A percentile compares a stretch with the other conserved stretches of the same genome.
These are phyloP conservation scores for Pyrgilauda ruficollis DNA, from an alignment of 2,113 vertebrate genomes.

Conservation along the genomic window DNA sequence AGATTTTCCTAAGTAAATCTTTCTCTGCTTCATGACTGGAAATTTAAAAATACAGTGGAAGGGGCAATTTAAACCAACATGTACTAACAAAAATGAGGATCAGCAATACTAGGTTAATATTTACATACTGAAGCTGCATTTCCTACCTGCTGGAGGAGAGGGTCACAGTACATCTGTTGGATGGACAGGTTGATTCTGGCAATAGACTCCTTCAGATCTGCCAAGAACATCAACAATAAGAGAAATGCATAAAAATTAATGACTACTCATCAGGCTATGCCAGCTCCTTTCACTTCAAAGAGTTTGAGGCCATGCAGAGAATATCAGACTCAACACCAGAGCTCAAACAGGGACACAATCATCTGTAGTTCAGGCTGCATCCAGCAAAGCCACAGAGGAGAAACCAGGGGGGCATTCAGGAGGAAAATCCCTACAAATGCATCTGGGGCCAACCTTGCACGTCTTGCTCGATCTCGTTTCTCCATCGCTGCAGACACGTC, in stretches of 20 bases:
- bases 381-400: not conserved
- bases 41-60: not conserved
- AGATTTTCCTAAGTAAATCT: not conserved
- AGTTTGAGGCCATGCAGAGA: not conserved
- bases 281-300: not conserved
- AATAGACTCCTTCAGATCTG: conserved; percentile 89
- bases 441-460: conserved; percentile 77
- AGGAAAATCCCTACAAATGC: not conserved
- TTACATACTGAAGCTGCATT: not conserved
- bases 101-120: not conserved
- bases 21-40: not conserved
- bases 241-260: not conserved
- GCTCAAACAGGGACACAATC: not conserved
- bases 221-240: not conserved
- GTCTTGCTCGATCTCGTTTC: conserved; percentile 86
- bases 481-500: conserved; percentile 90
- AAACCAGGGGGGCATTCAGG: not conserved
- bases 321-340: not conserved
- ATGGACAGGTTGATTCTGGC: conserved; percentile 75
- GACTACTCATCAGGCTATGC: not conserved
- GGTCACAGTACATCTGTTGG: conserved; percentile 88
- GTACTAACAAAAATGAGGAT: not conserved
- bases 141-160: conserved; percentile 87
- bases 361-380: not conserved
- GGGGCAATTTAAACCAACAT: not conserved